These are phyloP conservation scores for Siniperca knerii DNA, from an alignment of 2,113 vertebrate genomes.

Conservation along the genomic window DNA sequence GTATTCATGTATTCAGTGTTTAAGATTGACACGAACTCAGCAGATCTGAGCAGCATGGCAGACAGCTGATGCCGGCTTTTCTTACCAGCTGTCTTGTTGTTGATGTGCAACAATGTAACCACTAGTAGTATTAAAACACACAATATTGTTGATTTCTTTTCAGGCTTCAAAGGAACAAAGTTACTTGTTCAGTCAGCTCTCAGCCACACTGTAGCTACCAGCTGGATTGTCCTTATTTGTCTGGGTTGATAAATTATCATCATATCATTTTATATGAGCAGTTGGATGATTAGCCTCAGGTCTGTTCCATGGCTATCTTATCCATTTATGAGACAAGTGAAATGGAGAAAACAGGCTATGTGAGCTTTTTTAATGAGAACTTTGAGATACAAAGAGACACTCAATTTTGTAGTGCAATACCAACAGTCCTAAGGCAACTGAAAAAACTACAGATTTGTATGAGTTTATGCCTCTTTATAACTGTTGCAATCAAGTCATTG, in stretches of 20 bases:
- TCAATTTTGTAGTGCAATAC: conserved; percentile 64
- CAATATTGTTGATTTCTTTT: neutral
- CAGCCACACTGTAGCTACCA: conserved; percentile 13
- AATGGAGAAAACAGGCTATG: conserved; percentile 46
- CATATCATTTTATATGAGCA: conserved; percentile 63
- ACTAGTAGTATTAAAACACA: conserved; percentile 10
- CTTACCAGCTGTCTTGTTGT: conserved; percentile 16
- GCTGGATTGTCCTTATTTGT: conserved; percentile 49
- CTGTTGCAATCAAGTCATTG: conserved; percentile 60
- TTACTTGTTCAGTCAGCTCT: conserved; percentile 18
- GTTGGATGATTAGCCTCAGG: conserved; percentile 54
- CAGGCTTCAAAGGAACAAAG: conserved; percentile 31
- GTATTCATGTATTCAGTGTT: neutral
- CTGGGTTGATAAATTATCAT: conserved; percentile 61
- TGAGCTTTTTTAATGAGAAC: conserved; percentile 77
- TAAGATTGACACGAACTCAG: neutral
- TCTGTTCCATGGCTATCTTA: conserved; percentile 55
- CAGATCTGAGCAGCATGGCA: neutral
- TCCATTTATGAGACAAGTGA: conserved; percentile 58
- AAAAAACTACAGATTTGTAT: conserved; percentile 45
- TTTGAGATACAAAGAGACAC: conserved; percentile 65
- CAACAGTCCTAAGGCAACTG: conserved; percentile 62
- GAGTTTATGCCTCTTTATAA: conserved; percentile 65
- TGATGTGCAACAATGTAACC: conserved; percentile 7
- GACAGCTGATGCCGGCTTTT: conserved; percentile 17